Base-by-base conservation (phyloP, 2,888 invertebrate genomes). In the Acleris emargana region DNA sequence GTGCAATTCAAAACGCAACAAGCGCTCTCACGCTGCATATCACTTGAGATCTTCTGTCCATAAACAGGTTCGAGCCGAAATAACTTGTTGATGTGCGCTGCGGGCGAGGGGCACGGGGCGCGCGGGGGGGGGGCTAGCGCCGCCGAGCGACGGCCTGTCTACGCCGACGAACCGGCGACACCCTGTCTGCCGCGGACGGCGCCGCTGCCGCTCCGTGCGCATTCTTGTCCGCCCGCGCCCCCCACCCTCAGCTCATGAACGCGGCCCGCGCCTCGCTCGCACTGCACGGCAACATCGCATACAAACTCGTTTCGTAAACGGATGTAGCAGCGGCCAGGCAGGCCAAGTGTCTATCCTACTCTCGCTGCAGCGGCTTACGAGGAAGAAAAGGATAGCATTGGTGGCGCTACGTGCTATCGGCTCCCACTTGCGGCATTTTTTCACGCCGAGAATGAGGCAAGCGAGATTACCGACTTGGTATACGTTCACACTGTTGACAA, bases 131-230 rank as follows among this genome's bases (percentile, higher is more conserved):
- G 84, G 81, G 77, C 84, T 87, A 91, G 91, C 91, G 91, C 91
- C 91, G 91, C 81, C 88, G 89, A 94, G 94, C 95, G 95, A 95
- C 95, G 95, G 94, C 94, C 93, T 95, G 95, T 96, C 96, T 95
- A 95, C 95, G 94, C 93, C 94, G 94, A 94, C 95, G 93, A 94
- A 95, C 94, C 95, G 97, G 97, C 97, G 97, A 97, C 97, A 97
- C 96, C 96, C 96, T 97, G 97, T 97, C 97, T 97, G 96, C 96
- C 95, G 94, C 95, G 95, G 95, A 94, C 94, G 91, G 93, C 95
- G 83, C 71, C 88, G 96, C 95, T 96, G 96, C 94, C 95, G 89
- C 73, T 77, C 81, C 76, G 80, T 82, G 82, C 92, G 77, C 93
- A 94, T 89, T 91, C 91, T 86, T 91, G 83, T 86, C 89, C 90